phyloP scores from a whole-genome alignment of 2,888 invertebrate genomes.

The Entomobrya multifasciata region DNA sequence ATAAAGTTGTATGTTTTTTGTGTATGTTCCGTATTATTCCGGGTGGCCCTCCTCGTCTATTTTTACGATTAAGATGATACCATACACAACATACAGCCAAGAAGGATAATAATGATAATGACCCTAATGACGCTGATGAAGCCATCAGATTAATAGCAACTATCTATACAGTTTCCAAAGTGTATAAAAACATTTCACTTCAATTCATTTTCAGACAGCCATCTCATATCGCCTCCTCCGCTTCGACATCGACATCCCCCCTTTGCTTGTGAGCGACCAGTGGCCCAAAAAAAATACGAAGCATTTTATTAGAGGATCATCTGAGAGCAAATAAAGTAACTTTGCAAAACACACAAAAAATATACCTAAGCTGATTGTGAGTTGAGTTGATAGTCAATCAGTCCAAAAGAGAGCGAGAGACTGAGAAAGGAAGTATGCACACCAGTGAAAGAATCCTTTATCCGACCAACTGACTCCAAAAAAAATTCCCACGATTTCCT shows the following conservation, averaged over 20 bases:
- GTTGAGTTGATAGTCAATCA: no score
- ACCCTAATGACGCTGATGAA: neutral
- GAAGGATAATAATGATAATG: neutral
- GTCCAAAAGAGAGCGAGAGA: neutral
- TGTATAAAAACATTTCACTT: neutral
- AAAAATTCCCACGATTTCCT: conserved; percentile 13
- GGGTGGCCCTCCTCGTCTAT: neutral
- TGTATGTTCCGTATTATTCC: neutral
- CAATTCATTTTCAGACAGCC: no score
- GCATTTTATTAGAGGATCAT: neutral
- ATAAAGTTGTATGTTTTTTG: neutral
- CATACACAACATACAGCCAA: no score
- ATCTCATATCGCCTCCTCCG: no score
- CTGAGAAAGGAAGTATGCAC: no score
- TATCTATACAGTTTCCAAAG: neutral
- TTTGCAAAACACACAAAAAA: no score
- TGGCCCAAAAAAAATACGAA: neutral
- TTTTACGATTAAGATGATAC: neutral
- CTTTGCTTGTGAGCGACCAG: no score
- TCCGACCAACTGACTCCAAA: neutral
- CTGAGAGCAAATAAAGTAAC: neutral
- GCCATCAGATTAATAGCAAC: neutral
- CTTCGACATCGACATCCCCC: no score
- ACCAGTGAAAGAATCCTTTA: no score
- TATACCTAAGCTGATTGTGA: no score